Evolutionary conservation across 1,140 invertebrate species (phyloP).

Genomic region (Metaphire vulgaris): DNA sequence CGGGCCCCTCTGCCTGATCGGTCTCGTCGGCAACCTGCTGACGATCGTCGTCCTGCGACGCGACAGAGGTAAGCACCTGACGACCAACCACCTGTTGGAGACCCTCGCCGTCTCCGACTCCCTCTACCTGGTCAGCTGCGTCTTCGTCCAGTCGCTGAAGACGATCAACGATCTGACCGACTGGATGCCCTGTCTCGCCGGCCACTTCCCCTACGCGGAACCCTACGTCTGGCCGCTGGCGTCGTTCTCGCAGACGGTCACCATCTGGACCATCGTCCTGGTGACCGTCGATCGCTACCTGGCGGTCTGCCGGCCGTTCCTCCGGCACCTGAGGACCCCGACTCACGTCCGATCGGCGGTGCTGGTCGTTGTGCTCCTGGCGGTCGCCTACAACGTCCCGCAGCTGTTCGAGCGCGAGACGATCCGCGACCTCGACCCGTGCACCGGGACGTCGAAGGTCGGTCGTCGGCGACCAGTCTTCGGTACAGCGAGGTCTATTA

Average conservation of each 20-base stretch:
- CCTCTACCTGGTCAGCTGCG: slow-evolving; percentile 25
- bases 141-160: slow-evolving; percentile 28
- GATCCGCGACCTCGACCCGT: background rate
- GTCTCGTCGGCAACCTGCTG: slow-evolving; percentile 28
- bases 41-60: slow-evolving; percentile 26
- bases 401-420: slow-evolving; percentile 24
- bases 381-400: slow-evolving; percentile 28
- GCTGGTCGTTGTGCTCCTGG: slow-evolving; percentile 14
- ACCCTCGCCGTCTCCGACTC: slow-evolving; percentile 27
- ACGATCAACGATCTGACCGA: slow-evolving; percentile 25
- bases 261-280: slow-evolving; percentile 28
- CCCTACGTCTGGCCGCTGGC: slow-evolving; percentile 20
- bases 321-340: slow-evolving; percentile 14
- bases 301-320: slow-evolving; percentile 24
- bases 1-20: slow-evolving; percentile 18
- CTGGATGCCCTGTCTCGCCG: slow-evolving; percentile 13
- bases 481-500: slow-evolving; percentile 27
- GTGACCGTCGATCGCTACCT: slow-evolving; percentile 29
- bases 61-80: slow-evolving; percentile 17
- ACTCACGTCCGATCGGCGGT: slow-evolving; percentile 5
- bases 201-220: slow-evolving; percentile 20
- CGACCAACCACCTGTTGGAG: slow-evolving; percentile 27
- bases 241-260: slow-evolving; percentile 26
- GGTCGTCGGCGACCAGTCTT: slow-evolving; percentile 7
- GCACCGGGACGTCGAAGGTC: background rate